These are phyloP conservation scores for Naja naja DNA, from an alignment of 2,113 vertebrate genomes.

Conservation along the genomic window DNA sequence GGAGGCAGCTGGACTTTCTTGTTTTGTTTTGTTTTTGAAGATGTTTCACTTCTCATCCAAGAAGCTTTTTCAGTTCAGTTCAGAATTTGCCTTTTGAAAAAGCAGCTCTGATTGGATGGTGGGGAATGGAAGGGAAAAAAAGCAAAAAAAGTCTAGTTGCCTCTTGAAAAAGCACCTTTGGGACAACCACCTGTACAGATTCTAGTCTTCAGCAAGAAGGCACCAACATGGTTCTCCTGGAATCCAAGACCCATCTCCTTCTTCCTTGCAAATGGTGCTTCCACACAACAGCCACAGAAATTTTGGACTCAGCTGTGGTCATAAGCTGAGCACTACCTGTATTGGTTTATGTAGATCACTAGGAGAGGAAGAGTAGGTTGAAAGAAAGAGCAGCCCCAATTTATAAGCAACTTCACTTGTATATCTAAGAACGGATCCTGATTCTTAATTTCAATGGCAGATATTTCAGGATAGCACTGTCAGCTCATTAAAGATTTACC, in stretches of 20 bases:
- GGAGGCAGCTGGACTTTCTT: no score
- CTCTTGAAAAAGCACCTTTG: no score
- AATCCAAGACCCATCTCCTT: neutral
- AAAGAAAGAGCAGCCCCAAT: neutral
- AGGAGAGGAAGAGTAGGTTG: neutral
- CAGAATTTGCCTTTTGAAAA: no score
- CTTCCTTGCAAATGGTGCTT: neutral
- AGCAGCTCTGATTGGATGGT: no score
- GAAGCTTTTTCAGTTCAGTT: no score
- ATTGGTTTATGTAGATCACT: neutral
- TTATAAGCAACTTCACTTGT: conserved; percentile 2
- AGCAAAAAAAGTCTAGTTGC: no score
- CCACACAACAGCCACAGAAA: neutral
- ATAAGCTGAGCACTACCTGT: neutral
- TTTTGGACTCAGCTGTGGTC: no score
- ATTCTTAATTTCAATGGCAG: conserved; percentile 27
- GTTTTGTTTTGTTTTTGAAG: no score
- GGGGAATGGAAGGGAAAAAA: no score
- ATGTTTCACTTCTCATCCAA: no score
- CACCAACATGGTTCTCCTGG: neutral
- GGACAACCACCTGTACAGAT: neutral
- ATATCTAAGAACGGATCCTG: conserved; percentile 19
- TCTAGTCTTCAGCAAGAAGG: neutral
- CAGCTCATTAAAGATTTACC: conserved; percentile 23
- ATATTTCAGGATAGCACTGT: conserved; percentile 18